A percentile compares a stretch with the other conserved stretches of the same genome.
Evolutionary conservation across 2,888 invertebrate genomes (phyloP).

Genomic region (Acanthopleura granulata): DNA sequence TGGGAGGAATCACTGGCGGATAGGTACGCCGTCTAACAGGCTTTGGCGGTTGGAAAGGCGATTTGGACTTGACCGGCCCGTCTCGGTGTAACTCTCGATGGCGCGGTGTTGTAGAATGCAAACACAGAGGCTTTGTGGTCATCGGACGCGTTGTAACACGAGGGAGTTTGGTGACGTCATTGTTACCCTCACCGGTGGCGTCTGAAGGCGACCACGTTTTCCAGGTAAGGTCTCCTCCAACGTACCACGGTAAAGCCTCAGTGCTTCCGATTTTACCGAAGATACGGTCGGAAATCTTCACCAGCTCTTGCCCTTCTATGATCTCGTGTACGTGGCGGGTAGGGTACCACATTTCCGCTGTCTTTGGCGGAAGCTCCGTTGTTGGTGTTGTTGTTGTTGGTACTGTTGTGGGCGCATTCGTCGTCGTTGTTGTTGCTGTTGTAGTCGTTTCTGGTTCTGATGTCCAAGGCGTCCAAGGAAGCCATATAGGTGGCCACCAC

Average conservation of each 20-base stretch:
- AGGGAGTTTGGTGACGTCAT: background rate
- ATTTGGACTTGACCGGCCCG: background rate
- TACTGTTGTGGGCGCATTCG: conserved; percentile 1
- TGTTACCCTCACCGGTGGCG: background rate
- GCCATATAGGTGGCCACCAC: conserved; percentile 18
- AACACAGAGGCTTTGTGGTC: conserved; percentile 3
- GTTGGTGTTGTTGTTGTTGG: background rate
- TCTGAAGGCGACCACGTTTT: background rate
- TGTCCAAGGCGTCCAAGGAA: conserved; percentile 12
- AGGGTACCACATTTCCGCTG: background rate
- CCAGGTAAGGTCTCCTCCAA: background rate
- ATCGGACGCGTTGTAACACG: background rate
- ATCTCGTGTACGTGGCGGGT: background rate
- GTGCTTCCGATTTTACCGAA: background rate
- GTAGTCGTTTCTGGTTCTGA: background rate
- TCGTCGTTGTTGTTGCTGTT: background rate
- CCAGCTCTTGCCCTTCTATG: background rate
- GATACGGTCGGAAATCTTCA: background rate
- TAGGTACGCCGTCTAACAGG: background rate
- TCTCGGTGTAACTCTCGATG: background rate
- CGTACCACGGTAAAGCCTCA: conserved; percentile 14
- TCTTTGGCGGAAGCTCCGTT: background rate
- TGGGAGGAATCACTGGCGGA: background rate
- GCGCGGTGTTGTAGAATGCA: background rate
- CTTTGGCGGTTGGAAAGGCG: conserved; percentile 17